Conservation (phyloP, 37 sponge, comb jelly and placozoan genomes). For the Cliona cf. orientalis region DNA sequence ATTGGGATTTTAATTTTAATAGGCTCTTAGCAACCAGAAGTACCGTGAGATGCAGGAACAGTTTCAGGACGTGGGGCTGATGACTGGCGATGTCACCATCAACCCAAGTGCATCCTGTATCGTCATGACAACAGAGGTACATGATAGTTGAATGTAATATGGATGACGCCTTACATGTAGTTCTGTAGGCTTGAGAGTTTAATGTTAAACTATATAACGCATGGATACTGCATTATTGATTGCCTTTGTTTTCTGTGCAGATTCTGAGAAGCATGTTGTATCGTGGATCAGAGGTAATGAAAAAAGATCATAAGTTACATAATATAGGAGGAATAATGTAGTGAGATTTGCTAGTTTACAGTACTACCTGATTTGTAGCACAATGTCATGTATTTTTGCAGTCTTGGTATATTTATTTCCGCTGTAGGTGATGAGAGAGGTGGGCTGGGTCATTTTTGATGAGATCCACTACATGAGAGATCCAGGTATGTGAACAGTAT, state of each 20-base stretch:
- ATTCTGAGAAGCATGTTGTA: conserved; percentile 96
- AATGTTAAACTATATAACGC: too few relatives aligned
- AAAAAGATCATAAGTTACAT: not conserved
- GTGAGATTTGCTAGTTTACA: not conserved
- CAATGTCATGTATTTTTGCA: not conserved
- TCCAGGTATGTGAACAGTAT: conserved; percentile 68
- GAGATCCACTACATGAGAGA: conserved; percentile 97
- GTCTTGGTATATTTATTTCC: too few relatives aligned
- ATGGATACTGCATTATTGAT: not conserved
- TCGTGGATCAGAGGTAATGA: conserved; percentile 90
- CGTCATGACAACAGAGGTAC: conserved; percentile 83
- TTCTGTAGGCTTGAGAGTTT: too few relatives aligned
- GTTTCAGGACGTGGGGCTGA: conserved; percentile 96
- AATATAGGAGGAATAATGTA: conserved; percentile 62
- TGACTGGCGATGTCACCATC: conserved; percentile 98
- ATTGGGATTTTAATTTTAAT: not conserved
- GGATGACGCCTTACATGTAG: too few relatives aligned
- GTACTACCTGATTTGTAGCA: not conserved
- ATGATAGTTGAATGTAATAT: not conserved
- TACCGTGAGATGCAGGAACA: conserved; percentile 92
- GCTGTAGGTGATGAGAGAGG: conserved; percentile 98
- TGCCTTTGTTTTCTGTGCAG: conserved; percentile 15
- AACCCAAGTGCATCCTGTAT: conserved; percentile 94
- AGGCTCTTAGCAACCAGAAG: conserved; percentile 98
- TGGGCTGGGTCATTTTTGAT: conserved; percentile 96